phyloP scores from a whole-genome alignment of 2,113 vertebrate genomes.

The Sinocyclocheilus anophthalmus region DNA sequence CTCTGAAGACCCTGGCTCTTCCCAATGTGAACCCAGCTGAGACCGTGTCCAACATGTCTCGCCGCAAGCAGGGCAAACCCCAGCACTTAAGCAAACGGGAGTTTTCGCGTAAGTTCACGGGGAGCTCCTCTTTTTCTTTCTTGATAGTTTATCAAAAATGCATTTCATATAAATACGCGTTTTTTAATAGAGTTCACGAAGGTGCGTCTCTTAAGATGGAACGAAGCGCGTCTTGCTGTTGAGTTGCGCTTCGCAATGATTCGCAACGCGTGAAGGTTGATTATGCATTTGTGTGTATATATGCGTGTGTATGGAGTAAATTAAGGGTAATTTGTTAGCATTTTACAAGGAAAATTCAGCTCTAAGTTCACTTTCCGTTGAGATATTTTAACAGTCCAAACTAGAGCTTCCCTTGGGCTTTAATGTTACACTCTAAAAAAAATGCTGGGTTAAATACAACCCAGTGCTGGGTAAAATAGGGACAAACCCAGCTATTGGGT shows the following conservation, averaged over 20 bases:
- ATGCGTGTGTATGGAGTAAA: not conserved
- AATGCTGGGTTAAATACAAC: no score
- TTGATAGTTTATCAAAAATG: not conserved
- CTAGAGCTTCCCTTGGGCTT: not conserved
- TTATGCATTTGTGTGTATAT: conserved; percentile 45
- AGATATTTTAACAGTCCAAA: not conserved
- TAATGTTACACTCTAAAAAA: no score
- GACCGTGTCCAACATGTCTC: conserved; percentile 92
- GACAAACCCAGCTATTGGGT: no score
- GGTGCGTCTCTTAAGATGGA: not conserved
- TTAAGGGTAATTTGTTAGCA: not conserved
- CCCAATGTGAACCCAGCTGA: conserved; percentile 79
- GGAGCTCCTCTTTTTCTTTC: conserved; percentile 47
- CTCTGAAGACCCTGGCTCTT: conserved; percentile 84
- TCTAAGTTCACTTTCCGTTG: not conserved
- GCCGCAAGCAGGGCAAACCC: conserved; percentile 99
- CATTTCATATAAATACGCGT: not conserved
- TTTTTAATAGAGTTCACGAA: not conserved
- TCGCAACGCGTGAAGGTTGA: not conserved
- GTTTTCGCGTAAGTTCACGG: conserved; percentile 96
- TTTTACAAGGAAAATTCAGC: not conserved
- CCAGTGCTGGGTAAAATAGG: no score
- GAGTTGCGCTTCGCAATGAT: not conserved
- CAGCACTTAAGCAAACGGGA: conserved; percentile 99
- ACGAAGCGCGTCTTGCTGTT: not conserved